Base-by-base conservation (phyloP, 2,113 vertebrate genomes). In the Propithecus coquereli region DNA sequence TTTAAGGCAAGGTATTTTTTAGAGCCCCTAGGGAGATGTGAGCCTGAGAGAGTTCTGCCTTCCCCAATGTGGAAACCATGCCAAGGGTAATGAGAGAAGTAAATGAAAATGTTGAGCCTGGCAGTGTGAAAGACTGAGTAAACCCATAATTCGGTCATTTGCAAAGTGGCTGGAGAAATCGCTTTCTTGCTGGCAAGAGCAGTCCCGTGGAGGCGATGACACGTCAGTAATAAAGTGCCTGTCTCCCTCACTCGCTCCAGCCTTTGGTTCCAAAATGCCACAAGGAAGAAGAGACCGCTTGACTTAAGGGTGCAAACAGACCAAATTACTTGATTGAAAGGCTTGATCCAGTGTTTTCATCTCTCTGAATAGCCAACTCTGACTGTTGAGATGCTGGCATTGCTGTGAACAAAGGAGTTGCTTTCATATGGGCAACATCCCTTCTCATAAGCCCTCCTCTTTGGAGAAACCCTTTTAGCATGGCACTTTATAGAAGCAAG, bases 101-200 rank as follows among this genome's bases (percentile, higher is more conserved):
- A 95, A 95, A 94, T 2, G 37, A 91, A 93, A 97, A 94, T 83
- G 91, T 91, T 96, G 95, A 95, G 86, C 61, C 92, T 94, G 93
- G 92, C 94, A 95, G 61, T 17, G 2, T 27, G 68, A 91, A 92
- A 77, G 82, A 90, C 17, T 94, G 82, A 96, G 88, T 93, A 94
- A 97, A 96, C 88, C 85, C 93, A 50, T 87, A 96, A 94, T 87
- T 97, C 34, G 57, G 90, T 94, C 93, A 91, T 96, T 96, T 94
- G 81, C 59, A 88, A 87, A 97, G 95, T 97, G 94, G 96, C 94
- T 96, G 66, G 92, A 98, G 93, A 88, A 92, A 89, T 91, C 3
- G 23, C 85, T 89, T 87, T 80, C 65, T 95, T 47, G 88, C 43
- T 90, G 94, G 91, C 88, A 85, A 85, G 66, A 92, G 88, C 47